Evolutionary conservation across 2,113 vertebrate species (phyloP).

Genomic region (Cheilinus undulatus): DNA sequence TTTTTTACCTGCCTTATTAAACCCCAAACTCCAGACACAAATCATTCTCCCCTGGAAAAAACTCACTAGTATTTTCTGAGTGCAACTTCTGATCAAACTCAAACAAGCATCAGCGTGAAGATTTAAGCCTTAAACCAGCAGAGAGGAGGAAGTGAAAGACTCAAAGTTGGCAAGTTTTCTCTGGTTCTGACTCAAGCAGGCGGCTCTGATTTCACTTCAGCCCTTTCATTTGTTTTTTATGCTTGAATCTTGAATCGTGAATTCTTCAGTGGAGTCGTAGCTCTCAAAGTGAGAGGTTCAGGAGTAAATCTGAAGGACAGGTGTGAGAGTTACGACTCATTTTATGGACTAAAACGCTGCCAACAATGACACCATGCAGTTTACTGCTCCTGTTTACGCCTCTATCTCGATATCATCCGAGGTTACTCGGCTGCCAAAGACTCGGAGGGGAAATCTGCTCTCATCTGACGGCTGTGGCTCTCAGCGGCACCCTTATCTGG

Average conservation of each 20-base stretch:
- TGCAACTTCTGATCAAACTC: too few species aligned
- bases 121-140: too few species aligned
- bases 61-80: too few species aligned
- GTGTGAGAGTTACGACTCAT: not conserved
- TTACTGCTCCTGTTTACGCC: not conserved
- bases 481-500: conserved; percentile 56
- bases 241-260: not conserved
- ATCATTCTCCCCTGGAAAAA: too few species aligned
- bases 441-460: conserved; percentile 42
- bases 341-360: not conserved
- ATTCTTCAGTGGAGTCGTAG: not conserved
- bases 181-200: conserved; percentile 15
- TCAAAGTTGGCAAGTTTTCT: conserved; percentile 3
- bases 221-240: not conserved
- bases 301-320: not conserved
- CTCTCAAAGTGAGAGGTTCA: not conserved
- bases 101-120: too few species aligned
- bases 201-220: not conserved
- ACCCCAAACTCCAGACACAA: too few species aligned
- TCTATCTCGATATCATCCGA: not conserved
- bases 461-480: conserved; percentile 34
- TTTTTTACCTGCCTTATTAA: too few species aligned
- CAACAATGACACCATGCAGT: not conserved
- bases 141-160: not conserved
- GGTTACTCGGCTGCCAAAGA: conserved; percentile 25